phyloP scores from a whole-genome alignment of 2,797 vertebrate genomes.

The Manis crassicaudata region DNA sequence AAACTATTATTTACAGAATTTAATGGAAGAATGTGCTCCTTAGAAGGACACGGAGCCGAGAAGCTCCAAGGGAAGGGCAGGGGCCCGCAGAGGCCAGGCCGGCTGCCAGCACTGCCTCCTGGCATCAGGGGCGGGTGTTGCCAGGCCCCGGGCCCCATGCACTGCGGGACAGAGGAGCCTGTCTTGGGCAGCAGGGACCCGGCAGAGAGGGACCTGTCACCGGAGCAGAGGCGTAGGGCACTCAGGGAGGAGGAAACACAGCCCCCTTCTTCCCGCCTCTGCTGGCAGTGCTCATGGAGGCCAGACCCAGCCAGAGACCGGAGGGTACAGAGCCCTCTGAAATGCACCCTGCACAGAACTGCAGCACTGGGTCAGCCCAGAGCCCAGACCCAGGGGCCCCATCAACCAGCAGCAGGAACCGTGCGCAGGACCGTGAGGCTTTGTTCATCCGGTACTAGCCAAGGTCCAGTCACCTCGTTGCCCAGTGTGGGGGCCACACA shows the following conservation, averaged over 20 bases:
- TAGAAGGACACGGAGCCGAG: not conserved
- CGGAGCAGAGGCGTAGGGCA: not conserved
- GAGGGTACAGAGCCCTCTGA: not conserved
- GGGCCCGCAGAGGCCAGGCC: not conserved
- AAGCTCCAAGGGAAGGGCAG: not conserved
- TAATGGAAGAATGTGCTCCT: not conserved
- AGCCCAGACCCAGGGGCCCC: not conserved
- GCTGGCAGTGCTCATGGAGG: rapidly evolving
- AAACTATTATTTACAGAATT: not conserved
- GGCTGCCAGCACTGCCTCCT: not conserved
- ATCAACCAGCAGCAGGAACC: not conserved
- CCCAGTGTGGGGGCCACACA: not conserved
- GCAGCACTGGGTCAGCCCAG: not conserved
- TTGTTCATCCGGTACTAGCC: not conserved
- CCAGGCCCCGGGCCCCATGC: too few relatives aligned
- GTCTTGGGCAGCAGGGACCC: not conserved
- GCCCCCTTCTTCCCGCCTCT: not conserved
- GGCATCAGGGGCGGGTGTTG: too few relatives aligned
- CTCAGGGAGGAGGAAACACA: not conserved
- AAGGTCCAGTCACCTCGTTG: not conserved
- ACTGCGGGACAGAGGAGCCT: too few relatives aligned
- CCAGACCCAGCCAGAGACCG: not conserved
- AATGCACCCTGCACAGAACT: not conserved
- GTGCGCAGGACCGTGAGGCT: not conserved
- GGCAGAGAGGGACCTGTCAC: not conserved